Base-by-base conservation (phyloP, 1,140 invertebrate genomes). In the Caenorhabditis brenneri region DNA sequence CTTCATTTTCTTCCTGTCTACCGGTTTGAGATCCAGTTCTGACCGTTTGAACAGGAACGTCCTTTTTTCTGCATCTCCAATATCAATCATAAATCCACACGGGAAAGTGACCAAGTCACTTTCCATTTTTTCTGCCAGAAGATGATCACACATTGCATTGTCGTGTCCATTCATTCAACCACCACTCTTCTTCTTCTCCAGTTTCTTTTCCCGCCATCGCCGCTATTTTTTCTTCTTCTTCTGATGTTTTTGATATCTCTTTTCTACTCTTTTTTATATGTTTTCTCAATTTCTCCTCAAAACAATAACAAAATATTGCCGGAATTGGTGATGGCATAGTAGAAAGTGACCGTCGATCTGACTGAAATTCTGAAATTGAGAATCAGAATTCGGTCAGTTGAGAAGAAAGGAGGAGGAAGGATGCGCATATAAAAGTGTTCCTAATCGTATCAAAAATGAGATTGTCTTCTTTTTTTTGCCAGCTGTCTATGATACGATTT, bases 51-150 rank as follows among this genome's bases (percentile, higher is more conserved):
- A 55, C 53, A 19, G 24, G 53, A 55, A 55, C 53, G 24, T 27
- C 24, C 19, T 39, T 46, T 46, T 39, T 39, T 39, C 42, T n/a
- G 2, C 16, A 12, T 24, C 65, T 6, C 22, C 65, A 39, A n/a
- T 42, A 42, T 42, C n/a, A n/a, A 42, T 46, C 65, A 74, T 39
- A 42, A 74, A 74, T 74, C 65, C 65, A 74, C 27, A 42, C 65
- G 36, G 15, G 65, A 74, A 74, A 74, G 65, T 74, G 65, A 42
- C 65, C 65, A 74, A 65, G 58, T 31, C 65, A 74, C 80, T 58
- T 81, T 58, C 49, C 22, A 36, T 53, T 51, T 51, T 53, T 39
- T 36, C 22, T 81, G 49, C 24, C 49, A 42, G 48, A 53, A 39
- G 53, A 51, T 55, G 51, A 80, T 55, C 79, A 39, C 79, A 79